A percentile compares a stretch with the other conserved stretches of the same genome.
Conservation (phyloP, 1,140 invertebrate species). For the Mercenaria mercenaria region DNA sequence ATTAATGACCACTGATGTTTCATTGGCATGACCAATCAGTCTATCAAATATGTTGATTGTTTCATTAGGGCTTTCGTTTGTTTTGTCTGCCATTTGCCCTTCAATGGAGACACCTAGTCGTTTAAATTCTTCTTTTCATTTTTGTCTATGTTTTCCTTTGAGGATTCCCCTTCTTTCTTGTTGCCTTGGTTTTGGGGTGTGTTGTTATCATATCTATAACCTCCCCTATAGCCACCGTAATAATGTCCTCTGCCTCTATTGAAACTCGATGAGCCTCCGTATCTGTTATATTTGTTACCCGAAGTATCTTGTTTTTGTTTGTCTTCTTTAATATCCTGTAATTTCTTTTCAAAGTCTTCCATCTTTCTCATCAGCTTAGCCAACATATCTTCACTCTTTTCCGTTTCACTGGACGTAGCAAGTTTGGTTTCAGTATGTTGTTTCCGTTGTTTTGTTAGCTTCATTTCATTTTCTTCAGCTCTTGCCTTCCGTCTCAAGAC, state of each 20-base stretch:
- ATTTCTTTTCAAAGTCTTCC: neutral
- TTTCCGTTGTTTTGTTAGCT: neutral
- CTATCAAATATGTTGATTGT: neutral
- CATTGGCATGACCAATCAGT: neutral
- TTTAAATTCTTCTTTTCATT: neutral
- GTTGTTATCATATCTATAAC: neutral
- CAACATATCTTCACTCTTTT: neutral
- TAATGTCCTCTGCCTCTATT: neutral
- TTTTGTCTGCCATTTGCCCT: too few relatives aligned
- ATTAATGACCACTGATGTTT: neutral
- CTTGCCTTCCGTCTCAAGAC: neutral
- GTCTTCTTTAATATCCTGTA: neutral
- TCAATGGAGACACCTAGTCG: neutral
- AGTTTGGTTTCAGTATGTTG: neutral
- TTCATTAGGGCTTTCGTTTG: neutral
- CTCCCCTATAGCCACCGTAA: neutral
- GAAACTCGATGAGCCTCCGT: neutral
- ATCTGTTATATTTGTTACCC: neutral
- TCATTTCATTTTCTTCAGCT: slow-evolving; percentile 18
- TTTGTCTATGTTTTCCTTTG: neutral
- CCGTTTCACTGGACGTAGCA: neutral
- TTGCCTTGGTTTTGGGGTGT: neutral
- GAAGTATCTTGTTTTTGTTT: neutral
- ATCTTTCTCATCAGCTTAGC: neutral
- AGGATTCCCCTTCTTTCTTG: neutral